A percentile compares a stretch with the other conserved stretches of the same genome.
phyloP scores from a whole-genome alignment of 2,113 vertebrate genomes.

The Casuarius casuarius region DNA sequence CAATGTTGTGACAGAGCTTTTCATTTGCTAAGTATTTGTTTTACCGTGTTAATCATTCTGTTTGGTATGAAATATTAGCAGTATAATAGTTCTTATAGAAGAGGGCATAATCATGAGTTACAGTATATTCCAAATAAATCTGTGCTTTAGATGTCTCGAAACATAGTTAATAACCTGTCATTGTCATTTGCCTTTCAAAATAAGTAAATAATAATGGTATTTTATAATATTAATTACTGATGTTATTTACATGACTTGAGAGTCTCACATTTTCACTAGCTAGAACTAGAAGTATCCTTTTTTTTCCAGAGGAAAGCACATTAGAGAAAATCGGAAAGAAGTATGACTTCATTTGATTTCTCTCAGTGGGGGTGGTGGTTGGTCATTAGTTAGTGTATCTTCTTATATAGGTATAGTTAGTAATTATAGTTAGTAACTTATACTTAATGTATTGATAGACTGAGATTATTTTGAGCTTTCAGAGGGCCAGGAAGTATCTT shows the following conservation, averaged over 20 bases:
- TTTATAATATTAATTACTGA: neutral
- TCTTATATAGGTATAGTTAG: neutral
- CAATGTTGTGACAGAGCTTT: conserved; percentile 37
- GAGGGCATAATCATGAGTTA: neutral
- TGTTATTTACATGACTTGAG: neutral
- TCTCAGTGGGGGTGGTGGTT: accelerated
- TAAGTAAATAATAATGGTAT: neutral
- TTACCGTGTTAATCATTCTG: conserved; percentile 15
- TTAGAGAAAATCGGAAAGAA: neutral
- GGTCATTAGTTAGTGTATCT: neutral
- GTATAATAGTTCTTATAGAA: neutral
- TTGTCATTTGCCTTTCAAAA: neutral
- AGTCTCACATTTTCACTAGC: neutral
- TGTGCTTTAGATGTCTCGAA: neutral
- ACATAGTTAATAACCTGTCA: neutral
- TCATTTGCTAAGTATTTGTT: conserved; percentile 40
- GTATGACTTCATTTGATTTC: neutral
- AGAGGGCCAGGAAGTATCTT: neutral
- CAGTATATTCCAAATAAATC: neutral
- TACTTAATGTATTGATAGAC: neutral
- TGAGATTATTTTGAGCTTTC: neutral
- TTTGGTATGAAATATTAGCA: conserved; percentile 14
- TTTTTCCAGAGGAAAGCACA: neutral
- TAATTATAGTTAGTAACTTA: neutral
- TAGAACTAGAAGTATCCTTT: neutral